These are phyloP conservation scores for Oxyruncus cristatus DNA, from an alignment of 2,113 vertebrate species.

Conservation along the genomic window DNA sequence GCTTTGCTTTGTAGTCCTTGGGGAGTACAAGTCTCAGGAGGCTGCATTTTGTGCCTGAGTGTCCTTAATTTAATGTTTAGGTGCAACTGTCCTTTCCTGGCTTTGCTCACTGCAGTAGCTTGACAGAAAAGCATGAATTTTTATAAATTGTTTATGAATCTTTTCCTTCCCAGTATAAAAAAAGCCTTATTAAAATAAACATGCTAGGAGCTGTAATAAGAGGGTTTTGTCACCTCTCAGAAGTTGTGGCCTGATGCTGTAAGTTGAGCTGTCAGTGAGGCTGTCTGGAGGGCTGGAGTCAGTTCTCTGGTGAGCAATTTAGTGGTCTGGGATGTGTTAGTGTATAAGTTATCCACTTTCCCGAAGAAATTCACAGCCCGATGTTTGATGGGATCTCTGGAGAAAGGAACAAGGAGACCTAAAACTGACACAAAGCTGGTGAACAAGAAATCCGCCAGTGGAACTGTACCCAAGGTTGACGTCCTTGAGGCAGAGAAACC, in stretches of 20 bases:
- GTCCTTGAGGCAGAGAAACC: conserved; percentile 15
- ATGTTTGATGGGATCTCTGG: neutral
- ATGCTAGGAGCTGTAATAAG: neutral
- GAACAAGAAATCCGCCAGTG: neutral
- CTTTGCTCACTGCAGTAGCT: neutral
- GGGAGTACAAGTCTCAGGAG: neutral
- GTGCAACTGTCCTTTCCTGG: neutral
- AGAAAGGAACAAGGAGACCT: neutral
- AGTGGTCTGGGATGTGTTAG: neutral
- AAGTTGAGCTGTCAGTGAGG: neutral
- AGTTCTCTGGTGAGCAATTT: neutral
- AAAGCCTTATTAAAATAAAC: neutral
- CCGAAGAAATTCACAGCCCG: neutral
- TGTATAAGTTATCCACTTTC: neutral
- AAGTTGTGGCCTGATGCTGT: neutral
- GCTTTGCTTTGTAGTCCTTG: neutral
- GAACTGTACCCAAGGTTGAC: neutral
- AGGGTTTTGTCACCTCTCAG: neutral
- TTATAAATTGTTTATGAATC: neutral
- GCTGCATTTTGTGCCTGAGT: neutral
- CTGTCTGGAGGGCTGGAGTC: neutral
- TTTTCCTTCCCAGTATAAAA: neutral
- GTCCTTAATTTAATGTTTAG: neutral
- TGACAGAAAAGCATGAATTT: neutral
- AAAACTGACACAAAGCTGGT: neutral